Conservation (phyloP, 1,140 invertebrate genomes). For the Macrotrachela quadricornifera region DNA sequence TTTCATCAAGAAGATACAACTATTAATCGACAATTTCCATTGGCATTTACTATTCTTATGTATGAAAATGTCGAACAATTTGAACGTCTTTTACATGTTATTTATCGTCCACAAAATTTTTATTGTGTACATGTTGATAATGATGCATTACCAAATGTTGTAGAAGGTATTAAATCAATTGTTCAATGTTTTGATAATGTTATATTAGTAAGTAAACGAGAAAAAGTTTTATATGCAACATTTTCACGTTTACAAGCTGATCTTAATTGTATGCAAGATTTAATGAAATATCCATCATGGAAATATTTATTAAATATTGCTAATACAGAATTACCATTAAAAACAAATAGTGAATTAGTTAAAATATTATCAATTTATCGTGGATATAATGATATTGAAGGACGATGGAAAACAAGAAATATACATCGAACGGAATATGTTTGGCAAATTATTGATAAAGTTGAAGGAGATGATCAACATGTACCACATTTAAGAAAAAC, state of each 20-base stretch:
- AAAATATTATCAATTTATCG: conserved; percentile 15
- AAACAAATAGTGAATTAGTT: conserved; percentile 4
- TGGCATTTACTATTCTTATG: conserved; percentile 8
- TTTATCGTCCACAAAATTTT: conserved; percentile 9
- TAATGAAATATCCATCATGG: conserved; percentile 12
- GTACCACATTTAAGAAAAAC: conserved; percentile 7
- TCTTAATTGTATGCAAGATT: conserved; percentile 17
- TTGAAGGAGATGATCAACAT: neutral
- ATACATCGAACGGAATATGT: neutral
- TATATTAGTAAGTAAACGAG: conserved; percentile 13
- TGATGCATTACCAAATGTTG: conserved; percentile 10
- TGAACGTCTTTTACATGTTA: conserved; percentile 5
- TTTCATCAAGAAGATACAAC: neutral
- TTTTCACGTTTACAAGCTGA: conserved; percentile 14
- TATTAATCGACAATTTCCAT: neutral
- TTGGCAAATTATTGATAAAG: conserved; percentile 1
- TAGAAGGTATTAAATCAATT: conserved; percentile 1
- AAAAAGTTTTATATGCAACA: conserved; percentile 15
- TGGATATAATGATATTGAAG: conserved; percentile 14
- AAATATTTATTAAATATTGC: conserved; percentile 21
- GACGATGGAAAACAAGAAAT: neutral
- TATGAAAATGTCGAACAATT: conserved; percentile 5
- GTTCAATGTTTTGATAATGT: conserved; percentile 16
- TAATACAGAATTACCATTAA: conserved; percentile 20
- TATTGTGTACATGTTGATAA: conserved; percentile 10